Percentiles rank a stretch among this genome's conserved stretches.
These are phyloP conservation scores for Desmodus rotundus DNA, from an alignment of 2,113 vertebrate genomes.

Conservation along the genomic window DNA sequence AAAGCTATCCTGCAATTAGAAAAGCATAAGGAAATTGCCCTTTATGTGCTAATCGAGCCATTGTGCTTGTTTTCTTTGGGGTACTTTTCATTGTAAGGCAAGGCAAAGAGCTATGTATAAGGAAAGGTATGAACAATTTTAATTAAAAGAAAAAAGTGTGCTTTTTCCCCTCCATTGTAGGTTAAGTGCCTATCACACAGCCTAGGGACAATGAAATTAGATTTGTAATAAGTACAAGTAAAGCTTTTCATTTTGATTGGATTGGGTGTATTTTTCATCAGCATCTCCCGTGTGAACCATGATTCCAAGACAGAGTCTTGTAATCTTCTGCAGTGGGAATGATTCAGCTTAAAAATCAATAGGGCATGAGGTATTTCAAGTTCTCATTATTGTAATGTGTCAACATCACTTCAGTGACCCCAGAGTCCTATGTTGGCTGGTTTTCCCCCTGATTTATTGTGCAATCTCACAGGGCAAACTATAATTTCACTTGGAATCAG, in stretches of 20 bases:
- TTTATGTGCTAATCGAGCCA: slow-evolving; percentile 53
- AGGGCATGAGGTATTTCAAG: slow-evolving; percentile 85
- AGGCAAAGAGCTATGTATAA: slow-evolving; percentile 33
- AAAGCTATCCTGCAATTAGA: slow-evolving; percentile 66
- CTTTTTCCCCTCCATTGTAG: slow-evolving; percentile 19
- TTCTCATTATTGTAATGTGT: slow-evolving; percentile 89
- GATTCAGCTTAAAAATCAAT: slow-evolving; percentile 86
- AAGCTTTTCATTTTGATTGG: slow-evolving; percentile 75
- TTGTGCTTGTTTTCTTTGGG: slow-evolving; percentile 47
- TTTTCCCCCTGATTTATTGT: slow-evolving; percentile 88
- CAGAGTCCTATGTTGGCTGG: slow-evolving; percentile 78
- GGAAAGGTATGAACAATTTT: slow-evolving; percentile 23
- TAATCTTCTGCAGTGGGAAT: slow-evolving; percentile 83
- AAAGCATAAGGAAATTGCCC: slow-evolving; percentile 55
- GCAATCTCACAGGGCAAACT: slow-evolving; percentile 84
- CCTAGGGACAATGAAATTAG: slow-evolving; percentile 49
- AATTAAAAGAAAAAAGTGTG: slow-evolving; percentile 63
- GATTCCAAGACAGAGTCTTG: slow-evolving; percentile 77
- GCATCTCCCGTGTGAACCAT: slow-evolving; percentile 73
- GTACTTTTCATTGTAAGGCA: slow-evolving; percentile 5
- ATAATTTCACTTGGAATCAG: slow-evolving; percentile 86
- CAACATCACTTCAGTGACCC: slow-evolving; percentile 84
- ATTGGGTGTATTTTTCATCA: slow-evolving; percentile 80
- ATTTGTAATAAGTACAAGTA: slow-evolving; percentile 65
- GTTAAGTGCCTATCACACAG: slow-evolving; percentile 55